Evolutionary conservation across 1,140 invertebrate species (phyloP), one percentile per base, ranked within the genome.

Genomic region (Teleogryllus occipitalis): DNA sequence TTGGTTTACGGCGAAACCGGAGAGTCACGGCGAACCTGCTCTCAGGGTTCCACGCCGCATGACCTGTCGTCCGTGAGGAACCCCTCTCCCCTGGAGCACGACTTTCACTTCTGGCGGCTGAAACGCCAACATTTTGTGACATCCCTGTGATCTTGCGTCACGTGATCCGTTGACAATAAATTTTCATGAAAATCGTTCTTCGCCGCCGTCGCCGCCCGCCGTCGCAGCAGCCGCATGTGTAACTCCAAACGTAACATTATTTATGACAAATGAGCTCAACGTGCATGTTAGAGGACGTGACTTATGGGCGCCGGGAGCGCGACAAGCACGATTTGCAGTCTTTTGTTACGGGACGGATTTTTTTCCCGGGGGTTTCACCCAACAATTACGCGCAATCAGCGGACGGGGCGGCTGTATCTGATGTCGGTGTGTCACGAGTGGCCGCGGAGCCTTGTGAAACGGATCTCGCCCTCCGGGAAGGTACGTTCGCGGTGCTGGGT

Each of bases 91-190:
- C 54, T 7, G 54, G 54, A 65, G 54, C 10, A 14, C 54, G 54
- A 65, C 54, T 65, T 65, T 65, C 54, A 65, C 54, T 65, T 65
- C 18, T 18, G 54, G 10, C 54, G 18, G 18, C 54, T 14, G 10
- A 65, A 7, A 65, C 10, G 54, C 18, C 0, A 65, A 65, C 54
- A 65, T 65, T 65, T 65, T 65, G 54, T 65, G 54, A 18, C 54
- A 65, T 65, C 54, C 18, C 18, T 65, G 18, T 10, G 18, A 14
- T 18, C 18, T 14, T 10, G 10, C 10, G 54, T 65, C 18, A 18
- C 54, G 54, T 18, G 54, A 65, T 65, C 54, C 54, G 54, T 65
- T 65, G 54, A 65, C 54, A 65, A 65, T 65, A 65, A 65, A 65
- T 65, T 65, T 65, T 65, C 54, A 65, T 10, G 54, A 65, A 18